These are phyloP conservation scores for Acropora yongei DNA, from an alignment of 64 coral and sea anemone genomes.

Conservation along the genomic window DNA sequence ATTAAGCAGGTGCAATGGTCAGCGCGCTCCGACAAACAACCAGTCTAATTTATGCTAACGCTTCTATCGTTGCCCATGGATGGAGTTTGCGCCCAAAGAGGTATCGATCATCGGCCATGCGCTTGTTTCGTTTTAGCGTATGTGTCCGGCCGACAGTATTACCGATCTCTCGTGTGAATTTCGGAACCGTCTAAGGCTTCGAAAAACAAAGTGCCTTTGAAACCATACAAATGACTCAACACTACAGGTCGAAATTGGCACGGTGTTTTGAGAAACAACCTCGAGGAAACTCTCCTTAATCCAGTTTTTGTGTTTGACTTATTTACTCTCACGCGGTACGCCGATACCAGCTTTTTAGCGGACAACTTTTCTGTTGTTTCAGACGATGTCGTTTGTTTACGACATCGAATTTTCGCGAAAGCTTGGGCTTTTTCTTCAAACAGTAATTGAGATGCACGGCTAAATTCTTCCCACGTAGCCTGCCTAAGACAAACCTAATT, in stretches of 20 bases:
- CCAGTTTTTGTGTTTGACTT: background rate
- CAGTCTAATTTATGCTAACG: slow-evolving; percentile 94
- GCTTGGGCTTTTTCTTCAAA: background rate
- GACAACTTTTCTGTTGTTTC: background rate
- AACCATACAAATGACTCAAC: slow-evolving; percentile 72
- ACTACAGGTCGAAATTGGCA: slow-evolving; percentile 31
- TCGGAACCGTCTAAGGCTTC: slow-evolving; percentile 32
- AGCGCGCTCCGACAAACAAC: slow-evolving; percentile 84
- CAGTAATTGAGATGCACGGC: slow-evolving; percentile 42
- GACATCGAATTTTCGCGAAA: background rate
- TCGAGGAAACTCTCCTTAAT: slow-evolving; percentile 35
- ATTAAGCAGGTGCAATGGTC: slow-evolving; percentile 78
- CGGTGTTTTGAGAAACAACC: slow-evolving; percentile 55
- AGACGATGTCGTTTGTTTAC: background rate
- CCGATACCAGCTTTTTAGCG: background rate
- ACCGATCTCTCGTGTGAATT: slow-evolving; percentile 39
- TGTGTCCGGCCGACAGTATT: background rate
- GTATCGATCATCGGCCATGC: slow-evolving; percentile 41
- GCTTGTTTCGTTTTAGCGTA: slow-evolving; percentile 18
- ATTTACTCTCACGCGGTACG: background rate
- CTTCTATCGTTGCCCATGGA: slow-evolving; percentile 11
- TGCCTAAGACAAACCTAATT: slow-evolving; percentile 79
- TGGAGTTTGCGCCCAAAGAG: slow-evolving; percentile 29
- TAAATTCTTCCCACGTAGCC: slow-evolving; percentile 70
- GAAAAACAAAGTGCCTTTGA: slow-evolving; percentile 67